phyloP scores from a whole-genome alignment of 2,888 invertebrate species.

The Dryadula phaetusa region DNA sequence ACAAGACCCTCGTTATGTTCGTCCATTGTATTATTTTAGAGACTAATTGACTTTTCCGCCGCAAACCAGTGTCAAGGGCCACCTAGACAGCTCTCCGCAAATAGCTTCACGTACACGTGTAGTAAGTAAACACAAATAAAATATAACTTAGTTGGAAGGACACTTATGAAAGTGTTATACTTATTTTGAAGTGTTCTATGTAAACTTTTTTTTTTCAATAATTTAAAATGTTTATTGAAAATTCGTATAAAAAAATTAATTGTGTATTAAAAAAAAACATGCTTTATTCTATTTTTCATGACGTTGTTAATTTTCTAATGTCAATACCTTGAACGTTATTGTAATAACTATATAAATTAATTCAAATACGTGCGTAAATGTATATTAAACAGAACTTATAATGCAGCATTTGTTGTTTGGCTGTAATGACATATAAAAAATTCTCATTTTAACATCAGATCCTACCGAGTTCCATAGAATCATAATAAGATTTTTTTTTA shows the following conservation, averaged over 20 bases:
- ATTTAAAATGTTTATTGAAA: background rate
- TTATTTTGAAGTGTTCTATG: background rate
- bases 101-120: slow-evolving; percentile 11
- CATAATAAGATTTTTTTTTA: too few species aligned
- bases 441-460: too few species aligned
- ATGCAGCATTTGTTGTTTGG: too few species aligned
- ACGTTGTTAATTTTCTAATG: background rate
- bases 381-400: too few species aligned
- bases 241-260: background rate
- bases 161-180: background rate
- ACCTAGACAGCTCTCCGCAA: slow-evolving; percentile 17
- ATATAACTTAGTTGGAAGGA: background rate
- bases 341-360: background rate
- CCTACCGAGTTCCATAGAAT: too few species aligned
- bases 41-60: slow-evolving; percentile 39
- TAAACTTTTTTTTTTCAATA: background rate
- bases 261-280: too few species aligned
- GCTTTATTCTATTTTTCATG: too few species aligned
- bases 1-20: slow-evolving; percentile 20
- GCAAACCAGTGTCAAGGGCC: slow-evolving; percentile 28
- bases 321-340: background rate
- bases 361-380: background rate
- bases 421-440: too few species aligned
- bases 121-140: background rate
- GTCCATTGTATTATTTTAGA: slow-evolving; percentile 21